Base-by-base conservation (phyloP, 2,888 invertebrate genomes). In the Diploptera punctata region DNA sequence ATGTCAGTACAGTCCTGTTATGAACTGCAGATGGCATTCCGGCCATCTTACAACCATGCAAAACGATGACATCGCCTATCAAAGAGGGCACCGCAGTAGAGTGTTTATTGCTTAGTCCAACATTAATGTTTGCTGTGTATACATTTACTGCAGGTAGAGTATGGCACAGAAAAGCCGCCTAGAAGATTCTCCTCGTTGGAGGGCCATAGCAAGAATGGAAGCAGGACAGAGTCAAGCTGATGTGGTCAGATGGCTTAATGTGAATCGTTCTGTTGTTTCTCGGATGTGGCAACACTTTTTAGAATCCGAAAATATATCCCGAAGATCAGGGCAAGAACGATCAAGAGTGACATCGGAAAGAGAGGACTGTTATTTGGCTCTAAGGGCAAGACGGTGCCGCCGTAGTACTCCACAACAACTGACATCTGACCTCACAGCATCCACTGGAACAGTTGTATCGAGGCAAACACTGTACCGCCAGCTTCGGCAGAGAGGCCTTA, bases 401-500 rank as follows among this genome's bases (percentile, higher is more conserved):
- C 21, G 13, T 57, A 24, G 16, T 57, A 57, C 57, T 57, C 21
- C 57, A 57, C 18, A n/a, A 18, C 49, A 49, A 10, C 18, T 49
- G 49, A n/a, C 49, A 49, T 49, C 49, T 49, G 18, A 49, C 49
- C 49, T 49, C 18, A 18, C 49, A 49, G 49, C 49, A 49, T 49
- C 49, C 49, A 49, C 49, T n/a, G n/a, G n/a, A n/a, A n/a, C n/a
- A n/a, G n/a, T n/a, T 49, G 49, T 49, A 16, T 49, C 49, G n/a
- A 49, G 49, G 49, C 49, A 49, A 49, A 49, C 49, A n/a, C 9
- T 49, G 49, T 18, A 49, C 49, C 5, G 49, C 5, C 4, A n/a
- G 49, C 61, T 61, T 31, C 3, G 61, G 61, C 61, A 61, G 61
- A 31, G n/a, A 61, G 61, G 31, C 29, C 29, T 4, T 26, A 29